Evolutionary conservation across 2,113 vertebrate genomes (phyloP).

Genomic region (Siphamia tubifer): DNA sequence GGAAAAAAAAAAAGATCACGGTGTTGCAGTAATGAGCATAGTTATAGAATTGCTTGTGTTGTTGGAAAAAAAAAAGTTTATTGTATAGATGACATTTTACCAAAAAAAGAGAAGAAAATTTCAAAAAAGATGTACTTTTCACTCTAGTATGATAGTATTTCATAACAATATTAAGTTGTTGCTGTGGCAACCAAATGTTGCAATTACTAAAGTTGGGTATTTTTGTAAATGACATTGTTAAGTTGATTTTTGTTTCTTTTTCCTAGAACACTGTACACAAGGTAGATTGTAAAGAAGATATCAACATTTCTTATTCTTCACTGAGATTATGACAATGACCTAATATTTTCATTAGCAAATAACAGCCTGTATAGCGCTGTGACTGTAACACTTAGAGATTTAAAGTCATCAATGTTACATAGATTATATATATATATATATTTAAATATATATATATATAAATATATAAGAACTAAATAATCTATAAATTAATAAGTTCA

Average conservation of each 20-base stretch:
- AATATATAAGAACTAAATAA: slow-evolving; percentile 64
- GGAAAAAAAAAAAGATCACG: slow-evolving; percentile 43
- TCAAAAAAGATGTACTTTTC: slow-evolving; percentile 79
- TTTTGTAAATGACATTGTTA: slow-evolving; percentile 83
- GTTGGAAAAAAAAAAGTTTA: slow-evolving; percentile 73
- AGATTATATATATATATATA: slow-evolving; percentile 64
- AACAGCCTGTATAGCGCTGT: slow-evolving; percentile 70
- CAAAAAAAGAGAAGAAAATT: slow-evolving; percentile 66
- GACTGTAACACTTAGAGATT: slow-evolving; percentile 73
- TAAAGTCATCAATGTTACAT: slow-evolving; percentile 71
- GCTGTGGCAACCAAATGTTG: slow-evolving; percentile 81
- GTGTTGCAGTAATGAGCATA: slow-evolving; percentile 64
- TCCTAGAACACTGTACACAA: slow-evolving; percentile 76
- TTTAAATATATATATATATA: slow-evolving; percentile 44
- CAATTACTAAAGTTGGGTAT: slow-evolving; percentile 82
- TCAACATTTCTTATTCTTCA: slow-evolving; percentile 74
- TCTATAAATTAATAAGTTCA: slow-evolving; percentile 65
- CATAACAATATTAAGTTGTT: slow-evolving; percentile 84
- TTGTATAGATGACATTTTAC: slow-evolving; percentile 82
- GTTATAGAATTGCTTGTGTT: slow-evolving; percentile 77
- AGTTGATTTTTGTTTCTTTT: slow-evolving; percentile 67
- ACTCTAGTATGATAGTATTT: slow-evolving; percentile 82
- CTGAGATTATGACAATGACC: slow-evolving; percentile 70
- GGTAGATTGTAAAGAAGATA: slow-evolving; percentile 78
- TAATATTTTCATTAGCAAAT: slow-evolving; percentile 77